phyloP scores from a whole-genome alignment of 1,140 invertebrate genomes.

The Drosophila carrolli region DNA sequence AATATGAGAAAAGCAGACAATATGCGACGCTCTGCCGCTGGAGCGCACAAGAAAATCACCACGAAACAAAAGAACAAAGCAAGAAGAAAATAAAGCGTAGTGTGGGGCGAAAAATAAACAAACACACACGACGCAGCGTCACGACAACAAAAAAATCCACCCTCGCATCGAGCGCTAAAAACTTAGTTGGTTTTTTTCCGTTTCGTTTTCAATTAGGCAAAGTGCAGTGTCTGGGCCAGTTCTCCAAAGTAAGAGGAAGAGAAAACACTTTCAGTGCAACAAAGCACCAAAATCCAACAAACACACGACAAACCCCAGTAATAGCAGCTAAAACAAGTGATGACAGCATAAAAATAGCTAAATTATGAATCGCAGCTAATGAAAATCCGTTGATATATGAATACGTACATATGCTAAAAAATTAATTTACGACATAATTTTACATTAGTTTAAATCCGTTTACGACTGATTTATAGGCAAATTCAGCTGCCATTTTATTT shows the following conservation, averaged over 20 bases:
- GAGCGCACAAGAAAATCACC: slow-evolving; percentile 70
- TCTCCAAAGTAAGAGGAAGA: slow-evolving; percentile 1
- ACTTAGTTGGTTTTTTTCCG: slow-evolving; percentile 16
- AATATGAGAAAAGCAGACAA: slow-evolving; percentile 44
- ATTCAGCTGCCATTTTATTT: not conserved
- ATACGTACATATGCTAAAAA: too few species aligned
- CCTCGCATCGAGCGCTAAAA: slow-evolving; percentile 30
- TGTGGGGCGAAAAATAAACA: slow-evolving; percentile 10
- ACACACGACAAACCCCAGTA: not conserved
- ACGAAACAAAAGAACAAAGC: slow-evolving; percentile 74
- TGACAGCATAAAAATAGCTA: slow-evolving; percentile 1
- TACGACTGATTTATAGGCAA: not conserved
- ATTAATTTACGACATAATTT: too few species aligned
- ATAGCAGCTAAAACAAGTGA: slow-evolving; percentile 4
- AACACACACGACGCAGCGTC: slow-evolving; percentile 24
- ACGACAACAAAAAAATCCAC: slow-evolving; percentile 51
- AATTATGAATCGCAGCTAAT: not conserved
- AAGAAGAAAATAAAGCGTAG: slow-evolving; percentile 18
- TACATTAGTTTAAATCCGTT: too few species aligned
- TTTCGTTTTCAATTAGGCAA: slow-evolving; percentile 32
- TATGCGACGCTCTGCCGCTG: slow-evolving; percentile 36
- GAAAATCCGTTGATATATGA: too few species aligned
- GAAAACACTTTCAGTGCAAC: not conserved
- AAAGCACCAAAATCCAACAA: slow-evolving; percentile 15
- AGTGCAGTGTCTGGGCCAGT: slow-evolving; percentile 36